Base-by-base conservation (phyloP, 2,113 vertebrate genomes). In the Dipodomys ordii region DNA sequence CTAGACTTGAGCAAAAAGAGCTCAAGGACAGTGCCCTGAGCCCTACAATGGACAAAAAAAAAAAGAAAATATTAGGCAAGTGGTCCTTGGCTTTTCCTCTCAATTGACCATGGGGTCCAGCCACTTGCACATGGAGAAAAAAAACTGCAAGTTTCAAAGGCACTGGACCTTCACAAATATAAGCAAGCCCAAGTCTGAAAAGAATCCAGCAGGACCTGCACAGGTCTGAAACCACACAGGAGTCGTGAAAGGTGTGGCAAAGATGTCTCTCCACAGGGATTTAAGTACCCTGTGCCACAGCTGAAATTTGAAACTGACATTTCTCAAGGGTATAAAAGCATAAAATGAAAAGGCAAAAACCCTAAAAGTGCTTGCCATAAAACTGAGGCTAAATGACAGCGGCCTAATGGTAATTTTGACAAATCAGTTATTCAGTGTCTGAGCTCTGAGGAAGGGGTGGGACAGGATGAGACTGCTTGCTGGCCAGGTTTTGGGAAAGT, bases 221-320 rank as follows among this genome's bases (percentile, higher is more conserved):
- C 7, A 12, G 22, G 6, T 25, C 35, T 2, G 30, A 19, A 22
- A 32, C 6, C 3, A 19, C 1, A 16, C 0, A 0, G 22, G 9
- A 4, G 11, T 4, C 15, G 6, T 7, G 35, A 65, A 30, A 49
- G 39, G 9, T 9, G 7, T 1, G 1, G 60, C 25, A 18, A 22
- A 22, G 3, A 76, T 2, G 13, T 2, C 8, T 35, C 15, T 27
- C 46, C 7, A 39, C 35, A 39, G 35, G 35, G 35, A 39, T 39
- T 39, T 39, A 39, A 77, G 49, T 32, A 28, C 20, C 46, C 67
- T 35, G 30, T 28, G 22, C 53, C 23, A 44, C 2, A 16, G 28
- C 67, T 73, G 32, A 77, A 65, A 68, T 35, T 44, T 67, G 65
- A 73, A 71, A 65, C n/a, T 35, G 19, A 27, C 71, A 72, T 78